Evolutionary conservation across 2,888 invertebrate genomes (phyloP).

Genomic region (Eugnorisma glareosa): DNA sequence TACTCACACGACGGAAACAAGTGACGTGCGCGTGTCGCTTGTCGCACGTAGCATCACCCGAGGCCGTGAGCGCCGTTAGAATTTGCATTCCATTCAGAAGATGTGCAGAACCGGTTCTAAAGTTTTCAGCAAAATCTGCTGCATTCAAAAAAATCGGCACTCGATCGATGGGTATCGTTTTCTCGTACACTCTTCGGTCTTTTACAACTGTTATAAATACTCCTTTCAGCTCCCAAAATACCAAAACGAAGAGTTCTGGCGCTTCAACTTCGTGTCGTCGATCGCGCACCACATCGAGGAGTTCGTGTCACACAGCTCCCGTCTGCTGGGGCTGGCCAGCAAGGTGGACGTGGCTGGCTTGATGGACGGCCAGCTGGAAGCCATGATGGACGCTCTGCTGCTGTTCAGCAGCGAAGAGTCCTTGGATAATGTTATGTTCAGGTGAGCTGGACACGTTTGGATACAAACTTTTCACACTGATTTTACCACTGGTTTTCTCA

Average conservation of each 20-base stretch:
- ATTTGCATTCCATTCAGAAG: neutral
- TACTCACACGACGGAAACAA: neutral
- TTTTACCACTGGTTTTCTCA: neutral
- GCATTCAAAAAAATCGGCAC: neutral
- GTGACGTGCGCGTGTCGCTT: neutral
- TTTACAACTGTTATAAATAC: neutral
- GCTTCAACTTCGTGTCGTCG: constrained; percentile 85
- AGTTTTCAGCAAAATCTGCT: neutral
- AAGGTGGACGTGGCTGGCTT: constrained; percentile 80
- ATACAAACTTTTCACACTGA: neutral
- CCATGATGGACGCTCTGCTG: constrained; percentile 84
- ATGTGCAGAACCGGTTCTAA: neutral
- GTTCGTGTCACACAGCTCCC: constrained; percentile 81
- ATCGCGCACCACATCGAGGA: constrained; percentile 82
- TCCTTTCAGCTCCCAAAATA: constrained; percentile 78
- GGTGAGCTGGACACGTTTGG: constrained; percentile 72
- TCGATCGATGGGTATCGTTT: too few species aligned
- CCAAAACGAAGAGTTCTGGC: constrained; percentile 86
- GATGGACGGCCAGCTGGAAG: constrained; percentile 77
- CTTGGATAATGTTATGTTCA: constrained; percentile 83
- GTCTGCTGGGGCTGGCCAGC: constrained; percentile 86
- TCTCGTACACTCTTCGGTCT: neutral
- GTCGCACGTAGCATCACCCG: neutral
- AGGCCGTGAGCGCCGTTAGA: neutral
- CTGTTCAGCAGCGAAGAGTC: constrained; percentile 86